A percentile compares a stretch with the other conserved stretches of the same genome.
phyloP scores from a whole-genome alignment of 2,113 vertebrate genomes.

The Gavialis gangeticus region DNA sequence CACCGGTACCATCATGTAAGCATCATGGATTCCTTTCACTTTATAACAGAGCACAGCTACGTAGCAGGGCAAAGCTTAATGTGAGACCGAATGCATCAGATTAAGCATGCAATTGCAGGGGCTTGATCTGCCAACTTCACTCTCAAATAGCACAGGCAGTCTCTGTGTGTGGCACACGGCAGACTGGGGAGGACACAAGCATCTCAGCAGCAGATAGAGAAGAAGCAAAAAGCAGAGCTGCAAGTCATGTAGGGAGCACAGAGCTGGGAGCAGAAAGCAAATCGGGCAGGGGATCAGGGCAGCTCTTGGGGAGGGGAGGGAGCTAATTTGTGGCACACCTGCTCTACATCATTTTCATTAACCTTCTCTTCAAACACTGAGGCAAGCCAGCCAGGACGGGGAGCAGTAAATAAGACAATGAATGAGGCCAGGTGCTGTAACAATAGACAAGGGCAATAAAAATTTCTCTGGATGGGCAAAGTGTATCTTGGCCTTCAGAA shows the following conservation, averaged over 20 bases:
- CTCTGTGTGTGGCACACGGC: too few species aligned
- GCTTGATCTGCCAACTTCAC: neutral
- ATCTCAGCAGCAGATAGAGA: too few species aligned
- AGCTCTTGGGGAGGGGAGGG: too few species aligned
- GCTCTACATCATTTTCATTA: constrained; percentile 20
- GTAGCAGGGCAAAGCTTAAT: constrained; percentile 3
- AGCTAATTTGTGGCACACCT: constrained; percentile 41
- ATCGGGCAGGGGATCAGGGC: too few species aligned
- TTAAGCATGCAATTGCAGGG: neutral
- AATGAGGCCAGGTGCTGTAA: neutral
- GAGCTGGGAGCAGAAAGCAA: too few species aligned
- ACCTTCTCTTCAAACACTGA: constrained; percentile 32
- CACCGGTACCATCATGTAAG: constrained; percentile 53
- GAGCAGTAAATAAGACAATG: neutral
- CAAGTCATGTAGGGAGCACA: too few species aligned
- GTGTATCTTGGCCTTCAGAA: neutral
- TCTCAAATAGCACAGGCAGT: too few species aligned
- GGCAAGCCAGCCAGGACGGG: constrained; percentile 22
- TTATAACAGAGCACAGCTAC: constrained; percentile 24
- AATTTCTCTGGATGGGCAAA: constrained; percentile 31
- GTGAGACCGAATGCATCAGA: constrained; percentile 13
- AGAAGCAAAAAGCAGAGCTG: too few species aligned
- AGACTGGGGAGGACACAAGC: too few species aligned
- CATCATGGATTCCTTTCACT: constrained; percentile 31
- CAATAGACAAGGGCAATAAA: neutral